Evolutionary conservation across 2,797 vertebrate species (phyloP).

Genomic region (Triplophysa yarkandensis): DNA sequence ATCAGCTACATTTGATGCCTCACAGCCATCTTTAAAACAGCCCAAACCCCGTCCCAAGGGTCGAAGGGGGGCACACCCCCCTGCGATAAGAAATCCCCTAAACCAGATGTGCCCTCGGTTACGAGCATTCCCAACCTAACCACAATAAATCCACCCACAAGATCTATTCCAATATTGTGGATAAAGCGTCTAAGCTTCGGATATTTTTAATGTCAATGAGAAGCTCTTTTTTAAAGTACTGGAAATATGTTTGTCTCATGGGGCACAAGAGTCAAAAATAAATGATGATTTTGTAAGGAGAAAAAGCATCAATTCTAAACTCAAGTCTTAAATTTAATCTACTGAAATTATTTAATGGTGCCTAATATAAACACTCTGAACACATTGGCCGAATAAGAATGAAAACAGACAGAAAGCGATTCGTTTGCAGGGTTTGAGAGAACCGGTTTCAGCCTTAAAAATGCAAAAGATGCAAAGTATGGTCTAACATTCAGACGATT

Average conservation of each 20-base stretch:
- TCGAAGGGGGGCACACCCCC: constrained; percentile 2
- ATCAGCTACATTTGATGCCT: constrained; percentile 13
- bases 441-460: constrained; percentile 2
- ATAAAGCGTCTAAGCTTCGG: constrained; percentile 23
- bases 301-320: constrained; percentile 8
- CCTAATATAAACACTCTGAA: constrained; percentile 10
- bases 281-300: neutral
- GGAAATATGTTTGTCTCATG: constrained; percentile 1
- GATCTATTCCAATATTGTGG: constrained; percentile 19
- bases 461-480: neutral
- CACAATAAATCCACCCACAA: constrained; percentile 12
- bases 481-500: neutral
- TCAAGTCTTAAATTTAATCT: no score
- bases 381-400: constrained; percentile 16
- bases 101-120: constrained; percentile 19
- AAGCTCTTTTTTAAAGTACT: constrained; percentile 17
- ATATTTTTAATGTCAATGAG: constrained; percentile 18
- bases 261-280: constrained; percentile 6
- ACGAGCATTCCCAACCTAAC: neutral
- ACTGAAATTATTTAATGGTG: constrained; percentile 13
- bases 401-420: constrained; percentile 11
- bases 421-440: neutral
- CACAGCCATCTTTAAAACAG: constrained; percentile 3
- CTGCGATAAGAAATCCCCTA: constrained; percentile 6
- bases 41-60: neutral